Evolutionary conservation across 2,888 invertebrate species (phyloP), one percentile per base, ranked within the genome.

Genomic region (Bunonema sp.): DNA sequence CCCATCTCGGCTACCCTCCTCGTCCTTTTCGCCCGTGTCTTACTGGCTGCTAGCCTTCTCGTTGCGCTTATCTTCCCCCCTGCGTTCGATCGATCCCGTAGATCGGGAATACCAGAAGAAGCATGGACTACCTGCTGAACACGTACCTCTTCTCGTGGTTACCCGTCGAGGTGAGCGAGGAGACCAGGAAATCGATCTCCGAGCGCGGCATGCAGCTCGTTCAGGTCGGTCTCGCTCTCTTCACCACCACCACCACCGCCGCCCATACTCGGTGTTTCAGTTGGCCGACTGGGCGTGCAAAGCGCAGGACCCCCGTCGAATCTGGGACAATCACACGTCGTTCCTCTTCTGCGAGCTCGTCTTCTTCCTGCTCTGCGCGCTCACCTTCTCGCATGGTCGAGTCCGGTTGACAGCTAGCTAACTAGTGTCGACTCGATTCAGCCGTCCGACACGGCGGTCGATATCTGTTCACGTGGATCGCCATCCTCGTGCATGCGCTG

Each of bases 381-480:
- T 79, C 26, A 82, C 81, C 0, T 70, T 82, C 2, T 47, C 77
- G 36, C 82, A 82, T 40, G 61, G 59, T 61, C 10, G 4, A 30
- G 2, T 26, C 7, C 16, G 7, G 4, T 18, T 34, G 8, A 2
- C 4, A 26, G 5, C 5, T 26, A 26, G 26, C 12, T 26, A 5
- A 26, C 26, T 26, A 10, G 8, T 8, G 28, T 12, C 12, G 8
- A 10, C 28, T 26, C 28, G 28, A 26, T 65, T 29, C 51, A 82
- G 82, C 82, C 24, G 70, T 78, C 44, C 73, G 74, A 34, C 76
- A 77, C 59, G 80, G 81, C n/a, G 81, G 81, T 0, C 73, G 82
- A 37, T 79, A 80, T 72, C 77, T 78, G 1, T 81, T 79, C 70
- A 74, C 82, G 39, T 83, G 82, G 82, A 56, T 82, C 16, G 79